Conservation (phyloP, 2,888 invertebrate species). For the Anthoptus insignis region DNA sequence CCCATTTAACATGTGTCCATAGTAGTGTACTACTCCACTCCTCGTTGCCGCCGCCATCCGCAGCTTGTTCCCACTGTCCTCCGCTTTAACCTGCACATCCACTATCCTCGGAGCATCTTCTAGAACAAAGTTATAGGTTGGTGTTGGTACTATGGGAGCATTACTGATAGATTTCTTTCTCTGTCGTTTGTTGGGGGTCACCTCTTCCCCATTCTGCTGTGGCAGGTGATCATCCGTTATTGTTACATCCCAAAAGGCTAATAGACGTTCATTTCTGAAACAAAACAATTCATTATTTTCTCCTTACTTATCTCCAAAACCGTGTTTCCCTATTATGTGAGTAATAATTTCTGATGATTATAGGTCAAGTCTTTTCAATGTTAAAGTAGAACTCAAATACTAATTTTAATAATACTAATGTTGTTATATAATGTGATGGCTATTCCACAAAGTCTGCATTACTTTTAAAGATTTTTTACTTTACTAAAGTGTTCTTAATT, state of each 20-base stretch:
- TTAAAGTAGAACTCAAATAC: too few species aligned
- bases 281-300: too few species aligned
- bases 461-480: too few species aligned
- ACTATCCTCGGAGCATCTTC: conserved; percentile 89
- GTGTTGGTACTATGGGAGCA: conserved; percentile 53
- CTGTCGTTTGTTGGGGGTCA: conserved; percentile 68
- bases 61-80: conserved; percentile 82
- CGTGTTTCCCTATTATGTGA: too few species aligned
- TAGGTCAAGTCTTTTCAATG: too few species aligned
- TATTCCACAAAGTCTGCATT: too few species aligned
- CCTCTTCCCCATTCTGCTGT: conserved; percentile 67
- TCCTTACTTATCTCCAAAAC: too few species aligned
- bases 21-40: conserved; percentile 93
- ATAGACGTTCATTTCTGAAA: conserved; percentile 77
- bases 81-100: conserved; percentile 78
- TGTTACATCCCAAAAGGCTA: conserved; percentile 81
- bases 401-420: too few species aligned
- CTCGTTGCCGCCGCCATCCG: conserved; percentile 88
- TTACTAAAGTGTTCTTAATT: too few species aligned
- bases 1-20: conserved; percentile 93
- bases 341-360: too few species aligned
- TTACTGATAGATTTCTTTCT: conserved; percentile 63
- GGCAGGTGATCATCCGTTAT: conserved; percentile 64
- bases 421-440: too few species aligned
- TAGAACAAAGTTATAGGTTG: conserved; percentile 88